Conservation (phyloP, 2,888 invertebrate genomes). For the Scaptomyza cyrtandrae region DNA sequence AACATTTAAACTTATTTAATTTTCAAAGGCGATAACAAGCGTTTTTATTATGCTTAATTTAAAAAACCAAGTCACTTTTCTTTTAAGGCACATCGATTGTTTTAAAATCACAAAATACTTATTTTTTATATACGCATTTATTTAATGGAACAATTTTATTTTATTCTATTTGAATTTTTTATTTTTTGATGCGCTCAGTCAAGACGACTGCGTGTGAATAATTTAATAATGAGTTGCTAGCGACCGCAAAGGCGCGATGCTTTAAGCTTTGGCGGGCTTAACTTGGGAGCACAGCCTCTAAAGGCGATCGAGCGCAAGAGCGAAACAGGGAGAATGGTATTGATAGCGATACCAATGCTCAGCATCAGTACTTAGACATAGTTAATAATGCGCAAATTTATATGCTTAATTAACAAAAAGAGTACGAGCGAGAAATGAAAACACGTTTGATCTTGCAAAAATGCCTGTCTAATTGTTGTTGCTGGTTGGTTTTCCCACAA, state of each 20-base stretch:
- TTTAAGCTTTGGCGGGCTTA: background rate
- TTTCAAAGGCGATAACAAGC: constrained; percentile 1
- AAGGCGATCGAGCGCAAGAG: constrained; percentile 15
- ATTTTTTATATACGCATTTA: constrained; percentile 19
- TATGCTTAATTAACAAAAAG: constrained; percentile 24
- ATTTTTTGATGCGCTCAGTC: constrained; percentile 62
- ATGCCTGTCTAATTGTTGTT: constrained; percentile 8
- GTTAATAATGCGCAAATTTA: constrained; percentile 68
- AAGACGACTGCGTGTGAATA: constrained; percentile 76
- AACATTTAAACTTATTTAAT: background rate
- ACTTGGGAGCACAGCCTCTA: constrained; percentile 16
- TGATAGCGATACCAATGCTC: constrained; percentile 12
- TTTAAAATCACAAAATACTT: constrained; percentile 4
- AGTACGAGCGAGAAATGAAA: constrained; percentile 9
- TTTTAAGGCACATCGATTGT: background rate
- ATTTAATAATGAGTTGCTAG: constrained; percentile 55
- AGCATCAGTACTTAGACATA: constrained; percentile 22
- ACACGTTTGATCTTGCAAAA: constrained; percentile 37
- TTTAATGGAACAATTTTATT: background rate
- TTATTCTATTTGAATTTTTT: constrained; percentile 1
- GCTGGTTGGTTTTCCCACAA: background rate
- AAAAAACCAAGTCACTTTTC: constrained; percentile 5
- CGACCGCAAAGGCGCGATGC: constrained; percentile 57
- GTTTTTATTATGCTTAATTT: constrained; percentile 6
- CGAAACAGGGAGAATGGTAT: background rate